Percentiles rank a stretch among this genome's conserved stretches.
Evolutionary conservation across 2,113 vertebrate genomes (phyloP).

Genomic region (Irena cyanogastra): DNA sequence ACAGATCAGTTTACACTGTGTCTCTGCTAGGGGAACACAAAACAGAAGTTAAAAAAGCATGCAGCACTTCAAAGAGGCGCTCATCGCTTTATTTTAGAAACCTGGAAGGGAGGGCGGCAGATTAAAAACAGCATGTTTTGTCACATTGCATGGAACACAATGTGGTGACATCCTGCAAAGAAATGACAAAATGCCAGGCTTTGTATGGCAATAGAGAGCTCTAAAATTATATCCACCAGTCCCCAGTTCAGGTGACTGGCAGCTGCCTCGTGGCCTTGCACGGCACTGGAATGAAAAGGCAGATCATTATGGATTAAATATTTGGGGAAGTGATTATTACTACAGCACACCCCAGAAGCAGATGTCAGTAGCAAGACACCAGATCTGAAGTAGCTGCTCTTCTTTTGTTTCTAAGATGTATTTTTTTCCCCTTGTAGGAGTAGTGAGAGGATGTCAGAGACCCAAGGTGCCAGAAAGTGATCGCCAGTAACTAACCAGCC

Average conservation of each 20-base stretch:
- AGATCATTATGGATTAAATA: slow-evolving; percentile 36
- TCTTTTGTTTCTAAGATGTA: background rate
- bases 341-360: background rate
- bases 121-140: slow-evolving; percentile 56
- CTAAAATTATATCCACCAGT: slow-evolving; percentile 22
- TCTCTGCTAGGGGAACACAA: slow-evolving; percentile 29
- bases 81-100: slow-evolving; percentile 41
- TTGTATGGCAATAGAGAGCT: slow-evolving; percentile 8
- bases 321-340: slow-evolving; percentile 17
- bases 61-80: slow-evolving; percentile 57
- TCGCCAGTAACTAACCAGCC: background rate
- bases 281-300: background rate
- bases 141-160: slow-evolving; percentile 43
- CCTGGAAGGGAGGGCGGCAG: background rate
- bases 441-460: slow-evolving; percentile 9
- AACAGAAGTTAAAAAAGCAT: slow-evolving; percentile 50
- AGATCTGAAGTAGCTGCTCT: slow-evolving; percentile 24
- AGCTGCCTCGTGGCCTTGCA: background rate
- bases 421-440: background rate
- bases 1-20: slow-evolving; percentile 18
- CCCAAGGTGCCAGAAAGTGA: background rate
- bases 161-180: slow-evolving; percentile 21
- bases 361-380: slow-evolving; percentile 10
- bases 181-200: slow-evolving; percentile 37
- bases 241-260: background rate